Conservation (phyloP, 2,888 invertebrate genomes). For the Rhamphomyia laevipes region DNA sequence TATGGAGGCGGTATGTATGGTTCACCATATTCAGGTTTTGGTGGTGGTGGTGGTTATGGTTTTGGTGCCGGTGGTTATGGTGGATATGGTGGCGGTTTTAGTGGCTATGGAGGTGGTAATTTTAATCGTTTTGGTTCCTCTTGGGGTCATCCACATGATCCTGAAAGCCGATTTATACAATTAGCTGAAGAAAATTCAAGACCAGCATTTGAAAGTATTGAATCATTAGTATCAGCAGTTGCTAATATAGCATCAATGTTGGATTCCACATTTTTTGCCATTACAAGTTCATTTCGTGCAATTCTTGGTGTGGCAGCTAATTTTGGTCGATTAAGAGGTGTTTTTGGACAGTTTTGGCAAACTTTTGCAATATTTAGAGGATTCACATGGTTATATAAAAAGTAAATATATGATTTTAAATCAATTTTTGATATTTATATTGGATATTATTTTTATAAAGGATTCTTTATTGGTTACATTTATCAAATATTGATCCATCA, state of each 20-base stretch:
- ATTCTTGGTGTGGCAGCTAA: conserved; percentile 94
- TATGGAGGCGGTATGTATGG: conserved; percentile 13
- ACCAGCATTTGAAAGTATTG: conserved; percentile 89
- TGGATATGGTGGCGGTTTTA: conserved; percentile 13
- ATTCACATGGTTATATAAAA: conserved; percentile 66
- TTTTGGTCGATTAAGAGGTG: conserved; percentile 68
- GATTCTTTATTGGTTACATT: conserved; percentile 32
- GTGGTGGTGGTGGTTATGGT: conserved; percentile 28
- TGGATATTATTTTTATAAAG: conserved; percentile 12
- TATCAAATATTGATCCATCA: conserved; percentile 35
- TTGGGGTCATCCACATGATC: conserved; percentile 24
- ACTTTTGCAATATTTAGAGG: conserved; percentile 73
- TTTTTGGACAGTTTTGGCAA: conserved; percentile 79
- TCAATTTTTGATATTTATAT: neutral
- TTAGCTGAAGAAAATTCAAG: conserved; percentile 84
- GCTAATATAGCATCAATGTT: conserved; percentile 93
- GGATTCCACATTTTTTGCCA: conserved; percentile 90
- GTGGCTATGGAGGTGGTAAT: conserved; percentile 25
- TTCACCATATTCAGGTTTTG: conserved; percentile 13
- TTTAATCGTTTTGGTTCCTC: conserved; percentile 23
- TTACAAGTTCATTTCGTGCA: conserved; percentile 91
- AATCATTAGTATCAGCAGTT: conserved; percentile 82
- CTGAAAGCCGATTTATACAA: conserved; percentile 56
- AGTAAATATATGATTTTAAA: conserved; percentile 29
- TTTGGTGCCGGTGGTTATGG: conserved; percentile 17